Evolutionary conservation across 2,888 invertebrate genomes (phyloP).

Genomic region (Temnothorax ravouxi): DNA sequence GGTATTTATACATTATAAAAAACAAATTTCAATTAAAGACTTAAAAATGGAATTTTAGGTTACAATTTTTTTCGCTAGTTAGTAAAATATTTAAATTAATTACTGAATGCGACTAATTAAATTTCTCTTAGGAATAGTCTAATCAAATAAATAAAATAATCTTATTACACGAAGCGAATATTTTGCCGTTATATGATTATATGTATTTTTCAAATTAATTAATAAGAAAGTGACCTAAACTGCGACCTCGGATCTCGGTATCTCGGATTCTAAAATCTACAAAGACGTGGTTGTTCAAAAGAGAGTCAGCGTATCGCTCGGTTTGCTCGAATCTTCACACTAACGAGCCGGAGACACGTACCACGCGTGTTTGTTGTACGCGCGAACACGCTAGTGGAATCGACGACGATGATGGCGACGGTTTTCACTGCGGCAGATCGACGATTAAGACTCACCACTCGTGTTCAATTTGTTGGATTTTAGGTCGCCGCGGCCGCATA

Average conservation of each 20-base stretch:
- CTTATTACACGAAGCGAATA: background rate
- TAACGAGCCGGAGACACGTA: constrained; percentile 73
- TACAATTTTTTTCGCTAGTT: background rate
- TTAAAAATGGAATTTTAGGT: background rate
- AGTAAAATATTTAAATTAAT: background rate
- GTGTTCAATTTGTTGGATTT: constrained; percentile 75
- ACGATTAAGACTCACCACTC: constrained; percentile 63
- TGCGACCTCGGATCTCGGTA: background rate
- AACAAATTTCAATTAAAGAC: background rate
- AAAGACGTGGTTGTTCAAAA: background rate
- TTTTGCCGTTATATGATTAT: background rate
- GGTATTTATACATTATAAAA: background rate
- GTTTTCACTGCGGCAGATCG: constrained; percentile 66
- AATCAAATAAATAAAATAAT: background rate
- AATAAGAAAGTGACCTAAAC: background rate
- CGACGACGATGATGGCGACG: constrained; percentile 52
- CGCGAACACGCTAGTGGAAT: constrained; percentile 62
- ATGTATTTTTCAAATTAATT: background rate
- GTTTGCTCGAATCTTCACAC: constrained; percentile 63
- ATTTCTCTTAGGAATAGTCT: background rate
- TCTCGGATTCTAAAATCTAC: background rate
- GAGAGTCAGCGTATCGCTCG: constrained; percentile 32
- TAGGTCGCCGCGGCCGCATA: constrained; percentile 48
- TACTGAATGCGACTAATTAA: background rate
- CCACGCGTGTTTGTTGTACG: constrained; percentile 63